Conservation (phyloP, 2,113 vertebrate genomes). For the Raja brachyura region DNA sequence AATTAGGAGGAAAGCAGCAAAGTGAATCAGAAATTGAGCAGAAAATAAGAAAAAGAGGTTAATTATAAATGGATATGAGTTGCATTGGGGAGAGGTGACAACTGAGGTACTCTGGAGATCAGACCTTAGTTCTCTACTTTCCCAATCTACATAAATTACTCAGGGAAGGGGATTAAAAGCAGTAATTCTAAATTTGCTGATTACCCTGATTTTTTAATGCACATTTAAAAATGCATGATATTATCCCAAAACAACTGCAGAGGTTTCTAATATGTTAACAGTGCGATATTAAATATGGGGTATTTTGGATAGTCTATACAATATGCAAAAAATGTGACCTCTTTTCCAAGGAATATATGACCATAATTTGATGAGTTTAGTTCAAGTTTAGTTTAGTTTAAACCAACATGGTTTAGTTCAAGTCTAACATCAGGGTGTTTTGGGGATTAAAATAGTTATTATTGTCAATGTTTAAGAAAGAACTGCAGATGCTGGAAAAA, state of each 20-base stretch:
- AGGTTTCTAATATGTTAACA: neutral
- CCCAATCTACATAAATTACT: conserved; percentile 35
- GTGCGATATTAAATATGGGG: neutral
- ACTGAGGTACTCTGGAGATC: neutral
- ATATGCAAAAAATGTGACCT: neutral
- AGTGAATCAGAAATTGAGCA: conserved; percentile 24
- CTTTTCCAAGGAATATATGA: neutral
- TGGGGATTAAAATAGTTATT: neutral
- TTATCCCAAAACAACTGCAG: neutral
- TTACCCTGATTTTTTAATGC: neutral
- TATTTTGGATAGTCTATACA: neutral
- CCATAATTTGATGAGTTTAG: neutral
- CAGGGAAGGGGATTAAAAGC: neutral
- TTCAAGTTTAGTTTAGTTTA: neutral
- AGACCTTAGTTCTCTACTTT: neutral
- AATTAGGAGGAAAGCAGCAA: conserved; percentile 27
- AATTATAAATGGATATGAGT: conserved; percentile 36
- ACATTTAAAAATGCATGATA: neutral
- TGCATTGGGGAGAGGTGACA: neutral
- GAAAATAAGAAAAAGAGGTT: conserved; percentile 32
- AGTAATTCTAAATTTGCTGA: conserved; percentile 26
- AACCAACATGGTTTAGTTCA: neutral
- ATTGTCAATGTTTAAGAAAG: neutral
- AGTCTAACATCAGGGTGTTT: neutral
- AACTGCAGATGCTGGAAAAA: too few relatives aligned